Evolutionary conservation across 2,797 vertebrate species (phyloP).

Genomic region (Myotis planiceps): DNA sequence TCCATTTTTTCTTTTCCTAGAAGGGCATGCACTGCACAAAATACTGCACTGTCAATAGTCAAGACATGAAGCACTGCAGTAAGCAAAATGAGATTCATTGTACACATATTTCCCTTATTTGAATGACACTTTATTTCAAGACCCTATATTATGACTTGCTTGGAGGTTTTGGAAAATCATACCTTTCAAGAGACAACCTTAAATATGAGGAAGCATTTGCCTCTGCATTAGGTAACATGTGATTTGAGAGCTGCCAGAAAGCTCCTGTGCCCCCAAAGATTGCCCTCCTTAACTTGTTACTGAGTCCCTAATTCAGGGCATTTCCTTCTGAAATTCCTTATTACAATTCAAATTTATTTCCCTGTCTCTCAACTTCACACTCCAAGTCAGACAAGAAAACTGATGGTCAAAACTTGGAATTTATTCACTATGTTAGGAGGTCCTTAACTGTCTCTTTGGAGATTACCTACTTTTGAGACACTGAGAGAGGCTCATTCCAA

Average conservation of each 20-base stretch:
- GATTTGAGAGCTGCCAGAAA: background rate
- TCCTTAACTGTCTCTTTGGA: background rate
- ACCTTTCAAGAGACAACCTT: background rate
- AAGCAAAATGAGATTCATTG: constrained; percentile 41
- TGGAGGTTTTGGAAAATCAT: background rate
- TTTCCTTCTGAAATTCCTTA: background rate
- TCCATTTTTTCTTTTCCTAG: constrained; percentile 1
- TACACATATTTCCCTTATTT: constrained; percentile 44
- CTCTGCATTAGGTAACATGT: background rate
- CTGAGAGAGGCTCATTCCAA: background rate
- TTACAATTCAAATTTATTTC: background rate
- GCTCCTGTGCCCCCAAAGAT: background rate
- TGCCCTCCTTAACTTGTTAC: background rate
- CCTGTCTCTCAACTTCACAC: background rate
- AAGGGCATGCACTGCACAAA: background rate
- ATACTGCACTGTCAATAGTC: background rate
- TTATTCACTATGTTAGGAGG: background rate
- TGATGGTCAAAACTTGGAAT: background rate
- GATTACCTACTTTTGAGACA: background rate
- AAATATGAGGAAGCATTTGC: background rate
- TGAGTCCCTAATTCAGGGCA: background rate
- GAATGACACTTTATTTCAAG: background rate
- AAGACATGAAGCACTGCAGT: background rate
- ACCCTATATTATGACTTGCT: background rate
- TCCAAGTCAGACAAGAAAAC: background rate